Conservation (phyloP, 2,797 vertebrate genomes). For the Gallinago solitaria region DNA sequence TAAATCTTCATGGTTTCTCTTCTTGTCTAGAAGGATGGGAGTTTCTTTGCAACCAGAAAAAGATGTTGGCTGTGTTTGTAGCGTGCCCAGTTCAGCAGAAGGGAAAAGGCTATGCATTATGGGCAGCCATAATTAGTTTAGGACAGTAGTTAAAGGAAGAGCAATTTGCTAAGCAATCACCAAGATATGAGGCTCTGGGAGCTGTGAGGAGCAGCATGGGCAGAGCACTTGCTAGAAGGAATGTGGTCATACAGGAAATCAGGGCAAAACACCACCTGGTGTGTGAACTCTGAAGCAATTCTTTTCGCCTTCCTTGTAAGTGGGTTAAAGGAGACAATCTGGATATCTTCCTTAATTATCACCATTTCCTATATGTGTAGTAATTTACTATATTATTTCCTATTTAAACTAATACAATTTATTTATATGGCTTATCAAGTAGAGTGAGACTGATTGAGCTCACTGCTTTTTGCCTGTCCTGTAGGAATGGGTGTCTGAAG, state of each 20-base stretch:
- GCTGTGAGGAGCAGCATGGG: not conserved
- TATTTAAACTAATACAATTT: not conserved
- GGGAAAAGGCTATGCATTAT: not conserved
- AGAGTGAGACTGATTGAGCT: not conserved
- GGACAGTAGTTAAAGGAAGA: not conserved
- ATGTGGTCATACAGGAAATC: conserved; percentile 44
- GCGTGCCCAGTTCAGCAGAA: not conserved
- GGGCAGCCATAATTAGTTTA: not conserved
- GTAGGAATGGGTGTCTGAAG: not conserved
- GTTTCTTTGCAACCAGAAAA: not conserved
- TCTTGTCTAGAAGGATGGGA: not conserved
- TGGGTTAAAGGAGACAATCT: not conserved
- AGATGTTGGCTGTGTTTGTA: not conserved
- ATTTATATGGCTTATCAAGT: not conserved
- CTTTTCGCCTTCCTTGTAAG: not conserved
- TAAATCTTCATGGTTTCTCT: not conserved
- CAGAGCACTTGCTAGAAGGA: not conserved
- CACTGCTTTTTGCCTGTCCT: not conserved
- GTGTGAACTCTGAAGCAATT: not conserved
- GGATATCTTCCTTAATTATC: conserved; percentile 15
- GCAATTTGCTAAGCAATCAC: not conserved
- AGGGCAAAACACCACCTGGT: not conserved
- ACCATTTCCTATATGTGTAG: not conserved
- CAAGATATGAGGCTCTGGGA: not conserved
- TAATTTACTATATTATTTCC: not conserved